Evolutionary conservation across 2,113 vertebrate species (phyloP).

Genomic region (Condylura cristata): DNA sequence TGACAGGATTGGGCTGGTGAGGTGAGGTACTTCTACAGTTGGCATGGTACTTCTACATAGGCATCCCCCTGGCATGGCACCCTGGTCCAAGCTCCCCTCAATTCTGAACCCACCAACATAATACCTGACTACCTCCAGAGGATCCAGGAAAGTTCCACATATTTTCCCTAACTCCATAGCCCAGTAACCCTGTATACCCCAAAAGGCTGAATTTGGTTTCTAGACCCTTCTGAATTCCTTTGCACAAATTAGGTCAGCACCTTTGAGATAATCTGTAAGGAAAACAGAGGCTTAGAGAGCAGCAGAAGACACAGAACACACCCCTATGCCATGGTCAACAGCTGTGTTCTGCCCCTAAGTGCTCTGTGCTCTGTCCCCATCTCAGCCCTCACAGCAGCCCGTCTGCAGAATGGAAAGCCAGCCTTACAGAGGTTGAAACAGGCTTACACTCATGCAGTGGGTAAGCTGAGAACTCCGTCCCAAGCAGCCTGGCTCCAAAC

Average conservation of each 20-base stretch:
- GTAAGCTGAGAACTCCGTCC: neutral
- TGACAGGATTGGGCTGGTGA: slow-evolving; percentile 1
- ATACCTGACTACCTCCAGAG: neutral
- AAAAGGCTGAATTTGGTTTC: neutral
- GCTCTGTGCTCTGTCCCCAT: neutral
- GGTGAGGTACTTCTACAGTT: neutral
- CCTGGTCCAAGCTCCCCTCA: neutral
- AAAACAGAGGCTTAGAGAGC: neutral
- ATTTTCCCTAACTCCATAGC: neutral
- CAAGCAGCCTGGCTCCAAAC: neutral
- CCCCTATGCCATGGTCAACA: neutral
- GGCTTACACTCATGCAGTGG: neutral
- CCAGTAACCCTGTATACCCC: neutral
- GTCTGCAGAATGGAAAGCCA: neutral
- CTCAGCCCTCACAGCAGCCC: neutral
- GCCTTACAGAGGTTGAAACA: neutral
- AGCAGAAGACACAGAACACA: neutral
- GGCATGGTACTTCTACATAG: neutral
- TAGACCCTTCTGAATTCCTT: neutral
- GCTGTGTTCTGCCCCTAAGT: neutral
- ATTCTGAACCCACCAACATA: neutral
- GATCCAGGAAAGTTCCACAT: neutral
- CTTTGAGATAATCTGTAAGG: neutral
- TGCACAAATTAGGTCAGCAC: neutral
- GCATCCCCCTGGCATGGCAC: neutral